phyloP scores from a whole-genome alignment of 2,797 vertebrate genomes.

The Poecilia wingei region DNA sequence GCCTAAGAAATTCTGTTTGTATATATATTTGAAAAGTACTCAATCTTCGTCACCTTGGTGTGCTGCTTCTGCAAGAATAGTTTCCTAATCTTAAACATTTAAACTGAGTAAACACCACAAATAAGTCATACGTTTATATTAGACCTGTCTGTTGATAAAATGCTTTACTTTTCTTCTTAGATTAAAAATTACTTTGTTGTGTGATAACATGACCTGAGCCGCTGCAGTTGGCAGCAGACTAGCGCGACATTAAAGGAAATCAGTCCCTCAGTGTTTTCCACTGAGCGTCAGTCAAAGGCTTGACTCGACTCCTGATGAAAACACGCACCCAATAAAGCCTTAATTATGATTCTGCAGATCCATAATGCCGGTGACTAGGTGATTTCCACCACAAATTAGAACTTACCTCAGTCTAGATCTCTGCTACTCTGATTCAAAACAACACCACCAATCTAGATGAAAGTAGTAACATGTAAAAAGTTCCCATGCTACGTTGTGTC shows the following conservation, averaged over 20 bases:
- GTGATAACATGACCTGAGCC: not conserved
- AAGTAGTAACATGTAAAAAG: not conserved
- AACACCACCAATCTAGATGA: not conserved
- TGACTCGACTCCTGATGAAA: not conserved
- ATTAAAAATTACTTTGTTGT: conserved; percentile 2
- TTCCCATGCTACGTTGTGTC: not conserved
- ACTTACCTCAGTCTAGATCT: not conserved
- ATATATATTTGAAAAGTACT: not conserved
- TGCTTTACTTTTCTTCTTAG: not conserved
- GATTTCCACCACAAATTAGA: conserved; percentile 1
- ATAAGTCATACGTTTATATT: not conserved
- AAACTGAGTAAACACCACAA: not conserved
- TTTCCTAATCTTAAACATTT: not conserved
- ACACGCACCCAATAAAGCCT: no score
- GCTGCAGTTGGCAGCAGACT: not conserved
- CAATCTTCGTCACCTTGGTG: not conserved
- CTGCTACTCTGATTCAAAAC: not conserved
- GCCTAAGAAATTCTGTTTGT: not conserved
- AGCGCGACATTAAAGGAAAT: not conserved
- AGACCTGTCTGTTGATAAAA: not conserved
- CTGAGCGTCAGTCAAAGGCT: not conserved
- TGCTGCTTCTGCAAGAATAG: not conserved
- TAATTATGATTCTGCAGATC: not conserved
- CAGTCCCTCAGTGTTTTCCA: not conserved
- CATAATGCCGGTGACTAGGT: not conserved